phyloP scores from a whole-genome alignment of 2,888 invertebrate species.

The Lepidochrysops patricia region DNA sequence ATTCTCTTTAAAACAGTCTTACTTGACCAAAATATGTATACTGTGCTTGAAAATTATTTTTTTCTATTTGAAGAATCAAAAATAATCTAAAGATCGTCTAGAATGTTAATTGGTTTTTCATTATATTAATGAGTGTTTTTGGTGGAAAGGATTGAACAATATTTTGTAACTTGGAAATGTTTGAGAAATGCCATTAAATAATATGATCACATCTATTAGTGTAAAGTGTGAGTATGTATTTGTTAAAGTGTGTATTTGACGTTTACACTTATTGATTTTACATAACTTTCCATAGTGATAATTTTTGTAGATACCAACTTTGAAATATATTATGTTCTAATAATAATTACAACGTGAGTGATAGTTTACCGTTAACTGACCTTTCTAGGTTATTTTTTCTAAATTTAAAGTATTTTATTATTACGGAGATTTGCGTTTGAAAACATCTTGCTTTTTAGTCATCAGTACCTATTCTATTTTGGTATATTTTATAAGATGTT shows the following conservation, averaged over 20 bases:
- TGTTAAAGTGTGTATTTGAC: neutral
- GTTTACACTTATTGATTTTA: neutral
- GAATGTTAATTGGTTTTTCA: neutral
- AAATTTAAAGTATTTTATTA: neutral
- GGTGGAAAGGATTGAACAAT: neutral
- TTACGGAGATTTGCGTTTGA: neutral
- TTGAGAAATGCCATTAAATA: neutral
- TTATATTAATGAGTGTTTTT: neutral
- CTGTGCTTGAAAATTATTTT: too few species aligned
- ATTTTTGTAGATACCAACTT: neutral
- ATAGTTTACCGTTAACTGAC: neutral
- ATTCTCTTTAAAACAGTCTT: neutral
- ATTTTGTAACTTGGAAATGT: conserved; percentile 15
- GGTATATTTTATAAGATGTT: too few species aligned
- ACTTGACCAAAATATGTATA: too few species aligned
- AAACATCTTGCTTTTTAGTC: too few species aligned
- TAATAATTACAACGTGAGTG: neutral
- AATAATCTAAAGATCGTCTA: neutral
- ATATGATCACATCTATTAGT: neutral
- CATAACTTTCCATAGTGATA: neutral
- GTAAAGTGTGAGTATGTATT: neutral
- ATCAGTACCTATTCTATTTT: too few species aligned
- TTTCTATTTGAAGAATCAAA: neutral
- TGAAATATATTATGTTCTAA: neutral
- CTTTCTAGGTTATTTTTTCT: neutral